Base-by-base conservation (phyloP, 2,797 vertebrate species). In the Cryptoblepharus egeriae region DNA sequence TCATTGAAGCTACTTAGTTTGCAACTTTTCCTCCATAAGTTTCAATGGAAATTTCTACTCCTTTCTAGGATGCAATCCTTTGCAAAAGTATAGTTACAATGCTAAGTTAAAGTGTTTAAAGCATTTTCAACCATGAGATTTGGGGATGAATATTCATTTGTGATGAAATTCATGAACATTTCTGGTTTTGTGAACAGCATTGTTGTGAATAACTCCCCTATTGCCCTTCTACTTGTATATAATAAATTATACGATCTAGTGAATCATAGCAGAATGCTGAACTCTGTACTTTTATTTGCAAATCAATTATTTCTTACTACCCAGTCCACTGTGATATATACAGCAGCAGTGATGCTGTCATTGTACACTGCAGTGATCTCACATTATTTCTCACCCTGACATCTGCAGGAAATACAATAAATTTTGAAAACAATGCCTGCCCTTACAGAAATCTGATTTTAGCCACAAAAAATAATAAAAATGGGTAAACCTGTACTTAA, bases 251-350 rank as follows among this genome's bases (percentile, higher is more conserved):
- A 42, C 81, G 79, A 78, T 39, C 63, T 63, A 70, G 63, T 86
- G 84, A 86, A 86, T 82, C 84, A 86, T 67, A 75, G 70, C 32
- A 82, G 80, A 86, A 73, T 82, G 84, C 75, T 86, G 84, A 86
- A 82, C 80, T 81, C 69, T 65, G 60, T 81, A 80, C 70, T 82
- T 86, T 79, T 86, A 86, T 79, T 79, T 86, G 63, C 80, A 86
- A 82, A 86, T 82, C 79, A 73, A 79, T 86, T 86, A 79, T 82
- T 82, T 78, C 80, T 74, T 86, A 78, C 80, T 70, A 75, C 64
- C 35, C 45, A 69, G 69, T 45, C 32, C 13, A 68, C 75, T 63
- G 28, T 69, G 64, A 86, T 74, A 79, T 79, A 82, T 68, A 79
- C 58, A 81, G 65, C 69, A 81, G 75, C 28, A 42, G 60, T 61